These are phyloP conservation scores for Chaetogeoica ovagalla DNA, from an alignment of 2,888 invertebrate species.

Conservation along the genomic window DNA sequence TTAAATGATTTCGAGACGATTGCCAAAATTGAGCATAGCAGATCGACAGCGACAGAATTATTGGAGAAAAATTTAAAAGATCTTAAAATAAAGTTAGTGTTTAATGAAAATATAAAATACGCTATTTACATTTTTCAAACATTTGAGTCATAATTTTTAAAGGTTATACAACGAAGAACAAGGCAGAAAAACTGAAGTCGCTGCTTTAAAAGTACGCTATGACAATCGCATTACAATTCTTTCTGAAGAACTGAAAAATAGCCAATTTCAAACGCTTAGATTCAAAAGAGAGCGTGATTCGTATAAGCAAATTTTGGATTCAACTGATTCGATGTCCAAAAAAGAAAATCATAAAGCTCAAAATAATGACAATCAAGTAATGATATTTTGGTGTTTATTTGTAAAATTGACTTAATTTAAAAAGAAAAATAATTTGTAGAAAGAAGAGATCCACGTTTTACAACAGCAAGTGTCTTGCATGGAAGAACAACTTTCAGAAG, in stretches of 20 bases:
- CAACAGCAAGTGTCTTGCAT: constrained; percentile 83
- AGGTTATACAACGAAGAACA: constrained; percentile 58
- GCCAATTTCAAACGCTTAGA: constrained; percentile 75
- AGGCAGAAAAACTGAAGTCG: constrained; percentile 65
- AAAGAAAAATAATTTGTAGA: constrained; percentile 56
- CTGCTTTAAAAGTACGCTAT: constrained; percentile 79
- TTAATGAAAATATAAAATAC: background rate
- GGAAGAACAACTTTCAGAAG: constrained; percentile 86
- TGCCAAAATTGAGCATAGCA: constrained; percentile 77
- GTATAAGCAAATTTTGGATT: constrained; percentile 84
- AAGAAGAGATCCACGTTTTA: constrained; percentile 71
- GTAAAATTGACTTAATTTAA: background rate
- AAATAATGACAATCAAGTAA: constrained; percentile 34
- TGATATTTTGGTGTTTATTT: constrained; percentile 5
- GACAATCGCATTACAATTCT: constrained; percentile 81
- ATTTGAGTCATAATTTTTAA: constrained; percentile 4
- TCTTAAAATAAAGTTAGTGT: constrained; percentile 66
- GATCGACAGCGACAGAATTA: constrained; percentile 74
- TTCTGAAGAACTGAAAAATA: constrained; percentile 78
- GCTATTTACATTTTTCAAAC: background rate
- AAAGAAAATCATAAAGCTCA: constrained; percentile 3
- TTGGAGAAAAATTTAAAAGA: constrained; percentile 76
- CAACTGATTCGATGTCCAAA: constrained; percentile 11
- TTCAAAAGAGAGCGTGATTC: constrained; percentile 87
- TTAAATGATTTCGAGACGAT: constrained; percentile 84